Base-by-base conservation (phyloP, 2,888 invertebrate genomes). In the Lissocephala sabroskyi region DNA sequence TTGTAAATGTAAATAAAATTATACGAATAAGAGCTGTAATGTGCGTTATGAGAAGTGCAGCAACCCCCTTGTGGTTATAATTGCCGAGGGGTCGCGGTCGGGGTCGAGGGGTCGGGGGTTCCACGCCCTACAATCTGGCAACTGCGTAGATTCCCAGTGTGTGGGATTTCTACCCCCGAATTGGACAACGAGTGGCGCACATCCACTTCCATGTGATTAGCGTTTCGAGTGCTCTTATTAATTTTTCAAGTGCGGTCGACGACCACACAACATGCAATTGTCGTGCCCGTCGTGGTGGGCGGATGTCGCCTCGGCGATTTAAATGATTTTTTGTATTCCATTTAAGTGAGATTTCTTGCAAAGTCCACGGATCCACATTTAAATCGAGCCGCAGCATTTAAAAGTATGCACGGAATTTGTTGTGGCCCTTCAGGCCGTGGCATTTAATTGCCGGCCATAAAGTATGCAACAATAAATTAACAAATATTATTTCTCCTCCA, bases 131-230 rank as follows among this genome's bases (percentile, higher is more conserved):
- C n/a, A n/a, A n/a, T n/a, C n/a, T n/a, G n/a, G n/a, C 23, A 23
- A 23, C 37, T 48, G 56, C 57, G 39, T 39, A 49, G 47, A 44
- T 56, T 56, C 32, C 42, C 51, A 40, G 45, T 53, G 46, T 6
- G 14, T 10, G n/a, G 56, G 56, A 14, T 35, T 17, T 62, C 54
- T 51, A 41, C 48, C 40, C 40, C 47, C 55, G 30, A 47, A 41
- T 18, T 18, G 39, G 35, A 10, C 11, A 13, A 32, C 2, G 30
- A 32, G 11, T 13, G 30, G 11, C 62, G 68, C 66, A 60, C 66
- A 62, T 70, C 70, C 70, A 59, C 70, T 64, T 70, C 62, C 70
- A 59, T 60, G 64, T 60, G 70, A 74, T 71, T 74, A 74, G 70
- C 62, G 64, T 50, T 70, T 74, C 70, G 53, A 71, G 70, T 70